A percentile compares a stretch with the other conserved stretches of the same genome.
Conservation (phyloP, 1,140 invertebrate species). For the Amphibalanus amphitrite region DNA sequence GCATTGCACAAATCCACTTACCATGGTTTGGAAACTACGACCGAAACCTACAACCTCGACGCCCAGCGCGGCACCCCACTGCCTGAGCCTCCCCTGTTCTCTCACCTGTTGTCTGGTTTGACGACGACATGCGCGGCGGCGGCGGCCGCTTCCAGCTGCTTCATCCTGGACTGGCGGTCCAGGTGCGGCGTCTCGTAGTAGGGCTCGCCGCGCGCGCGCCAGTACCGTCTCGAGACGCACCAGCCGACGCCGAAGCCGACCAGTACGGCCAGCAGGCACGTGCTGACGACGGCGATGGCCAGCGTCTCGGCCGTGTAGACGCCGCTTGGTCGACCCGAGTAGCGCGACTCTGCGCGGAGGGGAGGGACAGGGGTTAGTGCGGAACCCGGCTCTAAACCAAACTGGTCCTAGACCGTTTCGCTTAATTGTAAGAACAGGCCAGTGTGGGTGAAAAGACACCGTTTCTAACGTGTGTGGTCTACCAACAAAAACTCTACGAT, state of each 20-base stretch:
- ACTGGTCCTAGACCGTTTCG: no score
- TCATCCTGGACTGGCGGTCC: constrained; percentile 17
- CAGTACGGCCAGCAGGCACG: constrained; percentile 56
- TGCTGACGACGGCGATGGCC: constrained; percentile 54
- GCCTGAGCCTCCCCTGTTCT: no score
- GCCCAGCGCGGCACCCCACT: no score
- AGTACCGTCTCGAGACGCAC: constrained; percentile 54
- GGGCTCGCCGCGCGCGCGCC: constrained; percentile 34
- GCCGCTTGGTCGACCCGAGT: constrained; percentile 26
- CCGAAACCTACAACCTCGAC: no score
- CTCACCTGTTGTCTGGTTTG: neutral
- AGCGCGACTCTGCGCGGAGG: constrained; percentile 22
- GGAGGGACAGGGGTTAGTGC: no score
- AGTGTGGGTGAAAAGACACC: no score
- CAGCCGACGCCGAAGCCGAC: constrained; percentile 67
- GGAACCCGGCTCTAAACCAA: no score
- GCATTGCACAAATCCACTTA: no score
- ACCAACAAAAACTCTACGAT: no score
- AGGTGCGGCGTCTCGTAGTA: constrained; percentile 22
- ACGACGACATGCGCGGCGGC: neutral
- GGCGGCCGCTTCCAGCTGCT: neutral
- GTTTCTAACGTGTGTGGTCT: no score
- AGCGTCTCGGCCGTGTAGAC: constrained; percentile 59
- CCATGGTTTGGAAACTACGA: no score
- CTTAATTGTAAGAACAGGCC: no score